phyloP scores from a whole-genome alignment of 2,888 invertebrate genomes.

The Morinoia aosen region DNA sequence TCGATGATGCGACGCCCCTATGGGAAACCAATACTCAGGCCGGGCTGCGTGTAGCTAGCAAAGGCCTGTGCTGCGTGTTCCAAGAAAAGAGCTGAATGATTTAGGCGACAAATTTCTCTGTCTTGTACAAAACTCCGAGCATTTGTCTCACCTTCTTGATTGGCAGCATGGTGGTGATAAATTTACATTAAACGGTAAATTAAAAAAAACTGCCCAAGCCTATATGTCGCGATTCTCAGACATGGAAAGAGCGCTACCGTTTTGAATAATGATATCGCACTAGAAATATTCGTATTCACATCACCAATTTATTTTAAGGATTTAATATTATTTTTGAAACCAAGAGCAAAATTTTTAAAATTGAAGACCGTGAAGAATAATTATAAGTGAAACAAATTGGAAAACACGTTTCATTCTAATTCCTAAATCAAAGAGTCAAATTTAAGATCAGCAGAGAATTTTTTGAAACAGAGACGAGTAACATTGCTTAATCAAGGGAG shows the following conservation, averaged over 20 bases:
- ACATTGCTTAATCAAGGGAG: too few species aligned
- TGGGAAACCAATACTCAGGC: not conserved
- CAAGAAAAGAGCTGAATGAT: not conserved
- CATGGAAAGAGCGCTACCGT: too few species aligned
- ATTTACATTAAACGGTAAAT: not conserved
- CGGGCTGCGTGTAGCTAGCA: not conserved
- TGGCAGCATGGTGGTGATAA: not conserved
- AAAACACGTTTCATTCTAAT: not conserved
- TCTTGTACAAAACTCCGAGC: not conserved
- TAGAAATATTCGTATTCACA: too few species aligned
- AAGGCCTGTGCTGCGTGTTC: not conserved
- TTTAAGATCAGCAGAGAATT: too few species aligned
- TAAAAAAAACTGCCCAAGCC: not conserved
- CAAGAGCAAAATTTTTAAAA: not conserved
- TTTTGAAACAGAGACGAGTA: too few species aligned
- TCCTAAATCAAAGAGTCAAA: not conserved
- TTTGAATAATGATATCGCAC: too few species aligned
- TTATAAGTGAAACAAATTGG: not conserved
- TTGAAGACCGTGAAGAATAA: not conserved
- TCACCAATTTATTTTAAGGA: too few species aligned
- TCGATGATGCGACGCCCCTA: conserved; percentile 7
- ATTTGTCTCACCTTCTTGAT: not conserved
- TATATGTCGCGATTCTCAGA: too few species aligned
- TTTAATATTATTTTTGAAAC: not conserved
- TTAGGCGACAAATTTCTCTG: not conserved